Evolutionary conservation across 2,888 invertebrate species (phyloP), one percentile per base, ranked within the genome.

Genomic region (Subacronicta megacephala): DNA sequence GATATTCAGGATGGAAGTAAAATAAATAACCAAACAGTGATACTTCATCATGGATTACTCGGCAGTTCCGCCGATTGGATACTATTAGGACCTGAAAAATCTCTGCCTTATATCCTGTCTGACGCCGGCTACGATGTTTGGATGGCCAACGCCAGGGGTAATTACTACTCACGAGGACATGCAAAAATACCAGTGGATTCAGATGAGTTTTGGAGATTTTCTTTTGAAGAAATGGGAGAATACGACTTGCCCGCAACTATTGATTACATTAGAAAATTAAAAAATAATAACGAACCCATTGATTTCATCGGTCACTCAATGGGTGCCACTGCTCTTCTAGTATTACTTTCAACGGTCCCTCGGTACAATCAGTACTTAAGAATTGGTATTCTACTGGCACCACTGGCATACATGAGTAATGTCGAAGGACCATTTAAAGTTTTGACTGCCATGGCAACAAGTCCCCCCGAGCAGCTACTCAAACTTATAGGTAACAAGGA

Each of bases 71-170:
- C 87, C 0, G 91, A 92, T 69, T 92, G 92, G 92, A 80, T 92
- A 42, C 62, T 92, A 52, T 74, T 88, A n/a, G 92, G 90, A 31
- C 72, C 88, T 1, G 66, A 75, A 42, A 83, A 87, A 53, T 88
- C 90, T 5, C 78, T 92, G n/a, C 88, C 91, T 0, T 92, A 90
- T 50, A 65, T 89, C 2, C 61, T 97, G 87, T 90, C 94, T 87
- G 90, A 96, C 60, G 85, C 85, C 2, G 95, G 95, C 0, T 95
- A 94, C 61, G 95, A 95, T 53, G 95, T 95, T 2, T 97, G 92
- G 97, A 94, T 89, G 94, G 87, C 89, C 9, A 95, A 95, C 42
- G 86, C 90, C 0, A 84, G 91, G 79, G 92, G 92, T 0, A 92
- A 90, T 59, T 82, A 83, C 58, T 92, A 90, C 62, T 92, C 90